Base-by-base conservation (phyloP, 2,888 invertebrate species). In the Polietes domitor region DNA sequence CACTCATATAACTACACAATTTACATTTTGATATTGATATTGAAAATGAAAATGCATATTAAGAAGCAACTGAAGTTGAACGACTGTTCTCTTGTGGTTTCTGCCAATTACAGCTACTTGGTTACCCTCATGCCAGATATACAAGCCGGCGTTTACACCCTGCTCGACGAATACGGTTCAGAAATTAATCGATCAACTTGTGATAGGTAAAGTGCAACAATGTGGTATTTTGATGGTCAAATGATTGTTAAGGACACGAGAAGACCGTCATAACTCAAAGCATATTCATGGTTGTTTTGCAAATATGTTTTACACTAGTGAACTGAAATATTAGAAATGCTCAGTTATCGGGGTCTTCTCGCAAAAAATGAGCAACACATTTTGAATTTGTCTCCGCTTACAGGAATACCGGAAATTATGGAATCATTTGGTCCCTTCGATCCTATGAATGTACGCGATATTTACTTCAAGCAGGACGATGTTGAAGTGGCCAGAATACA, bases 401-500 rank as follows among this genome's bases (percentile, higher is more conserved):
- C 6, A 88, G 88, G 91, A 0, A 89, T 91, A 68, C 91, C 91
- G 1, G 91, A 91, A 53, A 68, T 91, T 6, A 37, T 68, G 2
- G 86, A 88, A 76, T 93, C 93, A 26, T 91, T 95, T 86, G 92
- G 93, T 1, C 93, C 94, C 12, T 91, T 95, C 86, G 95, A 96
- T 91, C 96, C 95, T 0, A 89, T 95, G 83, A 93, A 93, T 86
- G 93, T 95, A 47, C 94, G 94, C 9, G 93, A 94, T 90, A 93
- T 95, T 89, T 92, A 93, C 89, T 95, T 95, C 89, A 92, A 95
- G 74, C 95, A 95, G 93, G 95, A 95, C 70, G 94, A 94, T 76
- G 95, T 95, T 15, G 95, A 95, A 32, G 95, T 95, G 4, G 95
- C 95, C 1, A 95, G 94, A 85, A 94, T 95, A 0, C 94, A 95